Evolutionary conservation across 2,797 vertebrate genomes (phyloP), one percentile per base, ranked within the genome.

Genomic region (Pseudomugil tenellus): DNA sequence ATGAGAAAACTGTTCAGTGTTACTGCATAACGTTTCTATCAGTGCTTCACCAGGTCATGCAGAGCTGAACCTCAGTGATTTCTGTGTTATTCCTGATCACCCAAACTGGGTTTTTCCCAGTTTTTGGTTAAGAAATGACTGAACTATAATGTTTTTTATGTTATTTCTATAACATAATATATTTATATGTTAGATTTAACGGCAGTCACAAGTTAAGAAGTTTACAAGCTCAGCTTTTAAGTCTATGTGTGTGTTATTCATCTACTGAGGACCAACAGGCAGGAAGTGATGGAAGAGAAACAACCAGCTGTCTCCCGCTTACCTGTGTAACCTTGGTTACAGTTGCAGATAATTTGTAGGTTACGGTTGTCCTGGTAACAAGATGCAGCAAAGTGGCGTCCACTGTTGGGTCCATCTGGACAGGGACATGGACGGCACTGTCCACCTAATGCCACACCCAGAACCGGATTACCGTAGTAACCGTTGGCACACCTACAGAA

Each of bases 391-490:
- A 97, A 99, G 79, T 98, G 93, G 3, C 94, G 95, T 41, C 93
- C 93, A 25, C 95, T 97, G 76, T 90, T 84, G 0, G 96, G 97
- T 4, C 95, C 95, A 0, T 98, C 97, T 0, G 98, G 98, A 70
- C 98, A 99, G 6, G 95, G 96, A 55, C 98, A 99, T 0, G 97
- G 96, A 31, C 96, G 96, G 84, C 98, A 99, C 31, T 95, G 96
- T 77, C 89, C 92, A 13, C 95, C 93, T 0, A 94, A 91, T 3
- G 77, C 55, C 51, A n/a, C 34, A 16, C 95, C 95, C 76, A 98
- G 87, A 0, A 86, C 74, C 0, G 98, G 96, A 86, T 98, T 98
- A 73, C 97, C 97, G 7, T 96, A 95, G 87, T 94, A 97, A 71
- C 97, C 96, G 2, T 86, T 89, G 0, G 92, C 92, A 54, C 98